Evolutionary conservation across 2,113 vertebrate genomes (phyloP), one percentile per base, ranked within the genome.

Genomic region (Benitochromis conjunctus): DNA sequence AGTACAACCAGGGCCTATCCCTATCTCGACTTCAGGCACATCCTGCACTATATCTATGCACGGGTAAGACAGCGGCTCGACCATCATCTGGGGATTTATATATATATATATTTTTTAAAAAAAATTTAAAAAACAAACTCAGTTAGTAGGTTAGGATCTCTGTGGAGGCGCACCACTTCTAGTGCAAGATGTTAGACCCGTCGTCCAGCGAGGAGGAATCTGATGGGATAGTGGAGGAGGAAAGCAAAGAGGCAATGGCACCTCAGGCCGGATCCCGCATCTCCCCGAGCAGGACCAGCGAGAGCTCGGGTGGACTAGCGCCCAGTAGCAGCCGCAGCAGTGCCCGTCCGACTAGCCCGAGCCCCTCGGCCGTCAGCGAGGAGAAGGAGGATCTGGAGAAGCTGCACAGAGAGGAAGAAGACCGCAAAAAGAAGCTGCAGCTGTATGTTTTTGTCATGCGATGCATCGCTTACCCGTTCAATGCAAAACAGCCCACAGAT

Each of bases 401-500:
- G 94, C 91, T 99, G 96, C 98, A 99, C 94, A 96, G 97, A 87
- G 98, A 99, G 90, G 98, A 99, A 80, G 98, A 99, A 69, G 98
- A 99, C 86, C 96, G 98, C 88, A 99, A 99, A 91, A 99, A 97
- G 97, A 98, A 97, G 94, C 97, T 99, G 95, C 98, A 99, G 96
- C 94, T 99, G 60, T 99, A 99, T 86, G 98, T 99, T 91, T 99
- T 99, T 95, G 98, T 99, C 88, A 98, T 99, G 98, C 97, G 98
- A 90, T 98, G 98, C 97, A 91, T 99, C 94, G 98, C 98, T 76
- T 97, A 99, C 90, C 98, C 98, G 54, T 99, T 99, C 96, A 99
- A 99, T 80, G 98, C 98, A 91, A 99, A 99, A 92, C 98, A 99
- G 95, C 98, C 98, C 92, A 99, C 98, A 36, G 98, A 99, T 92